Evolutionary conservation across 1,140 invertebrate genomes (phyloP).

Genomic region (Diprion similis): DNA sequence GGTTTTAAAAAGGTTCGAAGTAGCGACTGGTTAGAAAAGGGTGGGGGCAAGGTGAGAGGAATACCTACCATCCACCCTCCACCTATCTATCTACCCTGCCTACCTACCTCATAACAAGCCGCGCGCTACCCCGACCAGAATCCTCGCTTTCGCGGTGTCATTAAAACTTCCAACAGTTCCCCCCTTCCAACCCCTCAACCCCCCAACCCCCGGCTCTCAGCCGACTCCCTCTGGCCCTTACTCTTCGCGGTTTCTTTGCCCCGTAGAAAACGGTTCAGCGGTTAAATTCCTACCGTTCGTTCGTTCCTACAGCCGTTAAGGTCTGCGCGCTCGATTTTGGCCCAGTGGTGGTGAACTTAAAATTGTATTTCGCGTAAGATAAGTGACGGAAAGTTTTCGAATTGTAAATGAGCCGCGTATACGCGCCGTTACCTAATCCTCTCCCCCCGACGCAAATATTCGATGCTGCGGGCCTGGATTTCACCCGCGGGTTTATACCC

Average conservation of each 20-base stretch:
- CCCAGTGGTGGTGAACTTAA: background rate
- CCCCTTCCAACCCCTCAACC: background rate
- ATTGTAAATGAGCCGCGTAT: background rate
- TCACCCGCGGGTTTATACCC: no score
- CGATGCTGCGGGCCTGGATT: no score
- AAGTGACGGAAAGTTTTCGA: conserved; percentile 1
- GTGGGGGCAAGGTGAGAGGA: conserved; percentile 15
- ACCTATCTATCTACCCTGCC: background rate
- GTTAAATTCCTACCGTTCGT: background rate
- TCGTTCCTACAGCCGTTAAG: no score
- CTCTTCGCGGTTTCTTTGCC: background rate
- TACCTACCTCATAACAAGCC: background rate
- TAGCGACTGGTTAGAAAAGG: conserved; percentile 12
- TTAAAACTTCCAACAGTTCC: conserved; percentile 8
- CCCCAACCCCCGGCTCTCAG: background rate
- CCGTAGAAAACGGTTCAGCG: background rate
- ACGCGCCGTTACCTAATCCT: background rate
- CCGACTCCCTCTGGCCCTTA: background rate
- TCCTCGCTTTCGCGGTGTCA: conserved; percentile 3
- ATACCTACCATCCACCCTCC: conserved; percentile 25
- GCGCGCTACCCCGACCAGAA: background rate
- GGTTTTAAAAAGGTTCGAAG: conserved; percentile 37
- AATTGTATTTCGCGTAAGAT: conserved; percentile 3
- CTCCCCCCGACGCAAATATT: no score
- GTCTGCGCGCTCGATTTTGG: no score